phyloP scores from a whole-genome alignment of 2,888 invertebrate genomes.

The Aplocera efformata region DNA sequence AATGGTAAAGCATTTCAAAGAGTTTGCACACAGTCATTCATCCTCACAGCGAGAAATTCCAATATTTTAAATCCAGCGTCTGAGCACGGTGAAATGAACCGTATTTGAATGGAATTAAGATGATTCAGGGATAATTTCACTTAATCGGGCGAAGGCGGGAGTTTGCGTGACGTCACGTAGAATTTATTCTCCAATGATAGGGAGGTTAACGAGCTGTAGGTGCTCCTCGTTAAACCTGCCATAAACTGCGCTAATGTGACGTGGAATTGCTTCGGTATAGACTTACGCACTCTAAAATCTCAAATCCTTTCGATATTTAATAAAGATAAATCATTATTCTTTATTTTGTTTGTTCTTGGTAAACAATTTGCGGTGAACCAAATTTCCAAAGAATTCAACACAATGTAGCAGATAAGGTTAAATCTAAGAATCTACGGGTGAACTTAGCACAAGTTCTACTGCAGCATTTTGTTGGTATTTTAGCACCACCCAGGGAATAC shows the following conservation, averaged over 20 bases:
- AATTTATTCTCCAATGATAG: slow-evolving; percentile 58
- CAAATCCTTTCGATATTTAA: slow-evolving; percentile 30
- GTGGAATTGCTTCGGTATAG: slow-evolving; percentile 44
- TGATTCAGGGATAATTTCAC: slow-evolving; percentile 38
- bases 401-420: no score
- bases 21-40: slow-evolving; percentile 47
- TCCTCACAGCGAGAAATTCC: slow-evolving; percentile 35
- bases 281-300: slow-evolving; percentile 33
- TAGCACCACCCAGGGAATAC: no score
- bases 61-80: slow-evolving; percentile 42
- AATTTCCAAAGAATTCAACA: slow-evolving; percentile 16
- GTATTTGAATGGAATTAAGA: slow-evolving; percentile 34
- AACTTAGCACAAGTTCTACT: no score
- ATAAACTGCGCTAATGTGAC: slow-evolving; percentile 61
- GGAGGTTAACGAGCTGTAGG: slow-evolving; percentile 62
- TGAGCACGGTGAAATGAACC: slow-evolving; percentile 33
- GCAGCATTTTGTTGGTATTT: no score
- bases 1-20: slow-evolving; percentile 41
- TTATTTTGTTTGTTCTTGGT: slow-evolving; percentile 26
- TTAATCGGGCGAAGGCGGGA: slow-evolving; percentile 38
- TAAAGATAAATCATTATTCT: slow-evolving; percentile 18
- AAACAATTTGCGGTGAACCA: slow-evolving; percentile 19
- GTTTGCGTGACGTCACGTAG: slow-evolving; percentile 45
- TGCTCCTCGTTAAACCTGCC: slow-evolving; percentile 57
- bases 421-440: no score